A percentile compares a stretch with the other conserved stretches of the same genome.
Evolutionary conservation across 2,113 vertebrate species (phyloP).

Genomic region (Calyptomena viridis): DNA sequence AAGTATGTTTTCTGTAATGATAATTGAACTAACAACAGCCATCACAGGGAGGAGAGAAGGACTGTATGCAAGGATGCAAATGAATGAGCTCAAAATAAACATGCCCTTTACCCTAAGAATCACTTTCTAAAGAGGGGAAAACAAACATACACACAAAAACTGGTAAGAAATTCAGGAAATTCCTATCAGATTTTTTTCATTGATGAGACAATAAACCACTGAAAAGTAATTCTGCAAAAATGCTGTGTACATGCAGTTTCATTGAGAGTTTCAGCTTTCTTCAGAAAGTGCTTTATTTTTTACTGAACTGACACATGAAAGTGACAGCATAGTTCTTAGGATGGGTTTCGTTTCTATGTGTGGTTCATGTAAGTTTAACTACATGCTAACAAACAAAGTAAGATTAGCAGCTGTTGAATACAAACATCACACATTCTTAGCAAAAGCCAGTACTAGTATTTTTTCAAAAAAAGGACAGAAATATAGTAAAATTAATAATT

Average conservation of each 20-base stretch:
- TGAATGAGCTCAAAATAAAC: background rate
- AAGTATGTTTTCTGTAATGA: background rate
- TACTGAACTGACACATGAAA: background rate
- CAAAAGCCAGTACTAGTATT: background rate
- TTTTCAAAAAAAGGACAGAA: background rate
- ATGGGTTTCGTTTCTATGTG: background rate
- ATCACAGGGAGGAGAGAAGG: background rate
- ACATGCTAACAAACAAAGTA: background rate
- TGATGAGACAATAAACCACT: background rate
- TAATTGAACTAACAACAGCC: background rate
- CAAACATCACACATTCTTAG: background rate
- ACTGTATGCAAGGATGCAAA: background rate
- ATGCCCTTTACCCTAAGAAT: background rate
- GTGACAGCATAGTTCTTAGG: background rate
- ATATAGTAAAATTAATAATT: background rate
- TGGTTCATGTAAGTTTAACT: background rate
- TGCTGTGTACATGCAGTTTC: background rate
- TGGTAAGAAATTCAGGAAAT: background rate
- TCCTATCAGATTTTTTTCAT: background rate
- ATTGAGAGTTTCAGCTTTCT: background rate
- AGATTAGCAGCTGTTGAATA: background rate
- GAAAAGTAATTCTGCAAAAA: background rate
- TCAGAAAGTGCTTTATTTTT: background rate
- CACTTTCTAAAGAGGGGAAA: background rate
- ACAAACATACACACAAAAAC: background rate